phyloP scores from a whole-genome alignment of 2,888 invertebrate species.

The Seladonia tumulorum region DNA sequence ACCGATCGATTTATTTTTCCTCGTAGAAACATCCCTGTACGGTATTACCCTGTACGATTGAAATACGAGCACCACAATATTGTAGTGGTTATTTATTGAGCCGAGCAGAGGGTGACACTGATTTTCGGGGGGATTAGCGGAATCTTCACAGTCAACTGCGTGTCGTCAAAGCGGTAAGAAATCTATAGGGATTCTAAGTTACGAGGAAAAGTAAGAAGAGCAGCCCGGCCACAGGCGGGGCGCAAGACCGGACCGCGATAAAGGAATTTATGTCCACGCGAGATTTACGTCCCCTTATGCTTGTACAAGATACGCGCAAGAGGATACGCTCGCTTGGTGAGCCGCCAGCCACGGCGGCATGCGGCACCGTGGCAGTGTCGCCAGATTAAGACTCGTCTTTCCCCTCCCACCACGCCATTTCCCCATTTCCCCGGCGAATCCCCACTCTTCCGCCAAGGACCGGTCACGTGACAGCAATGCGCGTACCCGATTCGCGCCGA shows the following conservation, averaged over 20 bases:
- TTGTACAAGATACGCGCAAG: conserved; percentile 67
- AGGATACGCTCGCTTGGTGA: conserved; percentile 37
- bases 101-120: background rate
- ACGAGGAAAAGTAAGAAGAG: conserved; percentile 68
- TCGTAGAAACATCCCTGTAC: too few species aligned
- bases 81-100: conserved; percentile 42
- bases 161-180: conserved; percentile 46
- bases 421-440: too few species aligned
- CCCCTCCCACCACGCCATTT: too few species aligned
- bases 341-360: conserved; percentile 27
- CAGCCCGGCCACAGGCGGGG: conserved; percentile 31
- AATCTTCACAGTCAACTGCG: conserved; percentile 53
- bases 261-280: conserved; percentile 78
- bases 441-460: too few species aligned
- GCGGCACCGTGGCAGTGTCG: background rate
- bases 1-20: background rate
- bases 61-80: conserved; percentile 37
- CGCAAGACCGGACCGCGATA: conserved; percentile 73
- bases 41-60: background rate
- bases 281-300: conserved; percentile 77
- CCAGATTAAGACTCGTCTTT: too few species aligned
- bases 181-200: conserved; percentile 46
- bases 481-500: too few species aligned
- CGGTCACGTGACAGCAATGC: too few species aligned
- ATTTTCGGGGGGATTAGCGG: background rate